Evolutionary conservation across 2,113 vertebrate species (phyloP), one percentile per base, ranked within the genome.

Genomic region (Neolamprologus longior): DNA sequence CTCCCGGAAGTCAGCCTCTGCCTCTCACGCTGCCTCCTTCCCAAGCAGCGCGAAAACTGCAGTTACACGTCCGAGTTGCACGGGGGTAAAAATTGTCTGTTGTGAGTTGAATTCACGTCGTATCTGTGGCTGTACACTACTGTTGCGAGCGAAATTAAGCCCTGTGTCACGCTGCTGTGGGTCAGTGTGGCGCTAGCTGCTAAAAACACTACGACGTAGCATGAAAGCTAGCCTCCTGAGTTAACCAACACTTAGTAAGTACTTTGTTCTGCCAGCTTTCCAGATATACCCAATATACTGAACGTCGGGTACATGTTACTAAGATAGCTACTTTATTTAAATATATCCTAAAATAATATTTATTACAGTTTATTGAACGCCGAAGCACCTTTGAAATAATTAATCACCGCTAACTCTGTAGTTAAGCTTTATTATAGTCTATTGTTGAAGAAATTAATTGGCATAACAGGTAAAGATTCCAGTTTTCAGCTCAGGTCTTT

Each of bases 11-110:
- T 87, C 5, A 10, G 3, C 14, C 6, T 9, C 4, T 13, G 9
- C 12, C 4, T 12, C 2, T 4, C 3, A 63, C 78, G 88, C 40
- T 7, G 21, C 90, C 71, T 86, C 55, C 61, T 55, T 17, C 80
- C 37, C 37, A 42, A 61, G 31, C 81, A 89, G 91, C 92, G 94
- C 89, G 90, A 92, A 93, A 95, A 84, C 45, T 57, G 9, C 0
- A 57, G 8, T 63, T 81, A 61, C 8, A 21, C 7, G 6, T 86
- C 3, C 40, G 47, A 61, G n/a, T 33, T 28, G 21, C 73, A 19
- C 4, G 85, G 21, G n/a, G 3, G 4, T 6, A 58, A 24, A n/a
- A 80, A 9, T 17, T 26, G 7, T 3, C 2, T 7, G 4, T 15
- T 78, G 91, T 92, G 33, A 82, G 79, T 42, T 35, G 1, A 35